Base-by-base conservation (phyloP, 2,888 invertebrate genomes). In the Furcula furcula region DNA sequence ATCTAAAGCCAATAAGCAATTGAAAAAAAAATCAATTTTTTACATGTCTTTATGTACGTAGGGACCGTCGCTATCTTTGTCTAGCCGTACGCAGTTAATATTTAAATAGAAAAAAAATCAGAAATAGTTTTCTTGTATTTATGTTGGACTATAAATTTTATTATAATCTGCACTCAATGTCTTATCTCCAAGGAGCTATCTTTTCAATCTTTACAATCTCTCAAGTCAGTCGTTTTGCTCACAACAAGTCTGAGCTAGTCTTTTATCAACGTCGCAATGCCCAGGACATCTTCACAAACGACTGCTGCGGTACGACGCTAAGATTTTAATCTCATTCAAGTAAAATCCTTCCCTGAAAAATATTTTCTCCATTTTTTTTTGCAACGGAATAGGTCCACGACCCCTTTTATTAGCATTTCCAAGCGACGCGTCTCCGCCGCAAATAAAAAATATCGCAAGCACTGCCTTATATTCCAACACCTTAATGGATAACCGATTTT, bases 391-490 rank as follows among this genome's bases (percentile, higher is more conserved):
- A 56, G 53, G 37, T 45, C 46, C 50, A 43, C 51, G 51, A 45
- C 47, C 50, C 43, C 58, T 51, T 61, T 61, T 68, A 66, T 61
- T 58, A 60, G 55, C 49, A 50, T 58, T 50, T 55, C 51, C 46
- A 44, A 55, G 51, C 50, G 48, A 46, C 45, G 43, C 54, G 59
- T 48, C 49, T 55, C 42, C 38, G 39, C 36, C 38, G 51, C 46
- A 57, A 63, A 67, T 61, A 61, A 65, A n/a, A 64, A 62, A 55
- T 63, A 58, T 60, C 50, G 53, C 47, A 49, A 43, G 45, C 51
- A 38, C 32, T 36, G 48, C 48, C 40, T 53, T 44, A 55, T 46
- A 42, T 39, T 38, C 38, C 27, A 12, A 44, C 33, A 39, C 29
- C 20, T 26, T 18, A 31, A 23, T 43, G 42, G 26, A 54, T 54